Base-by-base conservation (phyloP, 2,797 vertebrate species). In the Schizothorax lantsangensis region DNA sequence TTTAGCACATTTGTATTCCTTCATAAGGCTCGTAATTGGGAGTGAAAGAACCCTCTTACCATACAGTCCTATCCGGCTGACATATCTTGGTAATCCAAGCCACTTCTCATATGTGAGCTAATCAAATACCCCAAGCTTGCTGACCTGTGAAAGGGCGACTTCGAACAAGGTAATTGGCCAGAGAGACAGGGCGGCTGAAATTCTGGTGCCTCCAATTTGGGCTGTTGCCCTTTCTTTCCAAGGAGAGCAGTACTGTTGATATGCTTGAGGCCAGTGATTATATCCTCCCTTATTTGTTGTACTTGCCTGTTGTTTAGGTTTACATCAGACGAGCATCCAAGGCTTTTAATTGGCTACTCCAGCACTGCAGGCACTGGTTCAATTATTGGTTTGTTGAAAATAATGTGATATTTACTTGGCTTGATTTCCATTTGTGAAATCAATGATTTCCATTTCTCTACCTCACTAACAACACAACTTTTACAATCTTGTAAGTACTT, bases 1-100 rank as follows among this genome's bases (percentile, higher is more conserved):
- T 40, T 79, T 82, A 3, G 49, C 38, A 49, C 85, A 82, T 40
- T 79, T 78, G 8, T 68, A 78, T 15, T 83, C 79, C 49, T 83
- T 68, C 12, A 62, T 49, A 36, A 85, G 54, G 33, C 66, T 75
- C n/a, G 45, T 86, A 23, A 84, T 64, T 54, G 82, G 38, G n/a
- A 85, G 26, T 62, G 66, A 82, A 36, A 83, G 49, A 11, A 26
- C 49, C 68, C 75, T 6, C 23, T 81, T 88, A 2, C 36, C 78
- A 82, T 89, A 79, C 2, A 86, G 15, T 10, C 54, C 30, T 36
- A 64, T 79, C 54, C 30, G 83, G 57, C 84, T 83, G 30, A 36
- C 74, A 85, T 69, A 69, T 77, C 23, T 84, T 30, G 78, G 80
- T 45, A 89, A 73, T 54, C 85, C 69, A 52, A 89, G 38, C 62